phyloP scores from a whole-genome alignment of 2,888 invertebrate genomes.

The Coleophora deauratella region DNA sequence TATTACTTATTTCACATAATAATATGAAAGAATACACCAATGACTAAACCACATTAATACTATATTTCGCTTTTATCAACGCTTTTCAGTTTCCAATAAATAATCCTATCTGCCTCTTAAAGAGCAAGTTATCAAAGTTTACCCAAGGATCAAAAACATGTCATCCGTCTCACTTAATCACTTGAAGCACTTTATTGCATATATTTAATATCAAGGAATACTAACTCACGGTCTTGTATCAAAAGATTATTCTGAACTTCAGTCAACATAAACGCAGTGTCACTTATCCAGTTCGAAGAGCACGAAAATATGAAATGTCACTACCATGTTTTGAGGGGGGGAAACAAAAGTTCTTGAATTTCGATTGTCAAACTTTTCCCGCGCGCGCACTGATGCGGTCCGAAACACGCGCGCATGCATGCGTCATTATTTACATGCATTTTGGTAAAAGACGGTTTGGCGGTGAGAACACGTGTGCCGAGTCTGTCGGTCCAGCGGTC shows the following conservation, averaged over 20 bases:
- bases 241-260: not conserved
- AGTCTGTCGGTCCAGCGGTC: slow-evolving; percentile 78
- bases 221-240: too few relatives aligned
- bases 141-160: too few relatives aligned
- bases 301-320: slow-evolving; percentile 15
- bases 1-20: too few relatives aligned
- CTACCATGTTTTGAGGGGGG: slow-evolving; percentile 22
- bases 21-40: too few relatives aligned
- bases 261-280: slow-evolving; percentile 7
- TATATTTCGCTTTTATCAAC: too few relatives aligned
- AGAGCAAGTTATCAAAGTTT: too few relatives aligned
- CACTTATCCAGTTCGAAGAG: slow-evolving; percentile 6
- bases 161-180: not conserved
- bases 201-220: too few relatives aligned
- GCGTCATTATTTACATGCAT: slow-evolving; percentile 58
- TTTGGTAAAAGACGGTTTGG: slow-evolving; percentile 35
- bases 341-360: slow-evolving; percentile 39
- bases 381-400: slow-evolving; percentile 38
- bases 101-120: too few relatives aligned
- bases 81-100: too few relatives aligned
- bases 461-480: slow-evolving; percentile 71
- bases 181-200: slow-evolving; percentile 13
- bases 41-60: too few relatives aligned
- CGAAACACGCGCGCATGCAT: slow-evolving; percentile 42
- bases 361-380: slow-evolving; percentile 46